Evolutionary conservation across 2,113 vertebrate genomes (phyloP).

Genomic region (Sylvia atricapilla): DNA sequence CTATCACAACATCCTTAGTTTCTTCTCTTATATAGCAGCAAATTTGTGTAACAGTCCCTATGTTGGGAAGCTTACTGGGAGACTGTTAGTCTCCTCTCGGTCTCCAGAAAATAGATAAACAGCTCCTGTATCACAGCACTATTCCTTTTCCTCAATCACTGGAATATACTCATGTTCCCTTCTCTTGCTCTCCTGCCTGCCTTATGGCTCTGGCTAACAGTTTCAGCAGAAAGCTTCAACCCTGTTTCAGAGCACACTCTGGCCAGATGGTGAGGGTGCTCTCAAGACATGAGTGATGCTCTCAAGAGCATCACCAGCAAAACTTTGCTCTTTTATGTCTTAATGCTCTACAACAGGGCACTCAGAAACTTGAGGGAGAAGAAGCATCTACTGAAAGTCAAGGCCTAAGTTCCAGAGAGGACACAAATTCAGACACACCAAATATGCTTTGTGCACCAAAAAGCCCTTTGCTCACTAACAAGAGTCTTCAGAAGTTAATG

Average conservation of each 20-base stretch:
- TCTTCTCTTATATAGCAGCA: not conserved
- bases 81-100: not conserved
- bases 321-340: not conserved
- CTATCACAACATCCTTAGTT: not conserved
- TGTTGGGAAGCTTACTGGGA: not conserved
- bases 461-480: not conserved
- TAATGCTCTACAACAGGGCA: not conserved
- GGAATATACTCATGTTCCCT: not conserved
- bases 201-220: not conserved
- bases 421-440: not conserved
- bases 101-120: not conserved
- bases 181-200: not conserved
- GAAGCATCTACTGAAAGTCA: not conserved
- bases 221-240: not conserved
- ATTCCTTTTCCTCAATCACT: not conserved
- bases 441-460: not conserved
- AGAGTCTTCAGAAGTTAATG: not conserved
- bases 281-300: not conserved
- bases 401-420: not conserved
- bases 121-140: not conserved
- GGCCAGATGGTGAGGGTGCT: not conserved
- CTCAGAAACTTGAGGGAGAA: accelerated
- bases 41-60: not conserved
- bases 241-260: not conserved
- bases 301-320: not conserved